These are phyloP conservation scores for Tragelaphus scriptus DNA, from an alignment of 2,113 vertebrate genomes.

Conservation along the genomic window DNA sequence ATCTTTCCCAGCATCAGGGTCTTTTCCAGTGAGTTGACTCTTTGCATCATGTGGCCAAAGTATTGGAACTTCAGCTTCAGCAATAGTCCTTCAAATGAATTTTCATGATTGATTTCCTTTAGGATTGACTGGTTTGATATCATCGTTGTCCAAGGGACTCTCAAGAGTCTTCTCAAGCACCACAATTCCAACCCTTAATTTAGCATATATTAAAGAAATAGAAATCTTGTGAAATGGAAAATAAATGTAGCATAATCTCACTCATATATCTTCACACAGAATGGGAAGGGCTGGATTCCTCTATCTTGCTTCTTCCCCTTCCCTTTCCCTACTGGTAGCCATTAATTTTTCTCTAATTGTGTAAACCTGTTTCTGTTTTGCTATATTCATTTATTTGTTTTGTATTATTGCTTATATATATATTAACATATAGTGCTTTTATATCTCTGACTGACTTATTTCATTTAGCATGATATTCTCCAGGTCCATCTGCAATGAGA, in stretches of 20 bases:
- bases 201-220: neutral
- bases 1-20: too few relatives aligned
- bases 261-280: neutral
- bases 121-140: too few relatives aligned
- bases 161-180: too few relatives aligned
- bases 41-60: too few relatives aligned
- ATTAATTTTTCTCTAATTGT: neutral
- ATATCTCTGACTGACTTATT: neutral
- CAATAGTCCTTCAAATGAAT: too few relatives aligned
- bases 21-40: too few relatives aligned
- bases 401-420: neutral
- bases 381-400: too few relatives aligned
- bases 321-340: neutral
- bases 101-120: too few relatives aligned
- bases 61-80: too few relatives aligned
- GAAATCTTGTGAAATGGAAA: neutral
- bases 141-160: too few relatives aligned
- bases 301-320: too few relatives aligned
- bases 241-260: neutral
- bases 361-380: neutral
- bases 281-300: neutral
- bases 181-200: neutral
- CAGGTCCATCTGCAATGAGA: neutral
- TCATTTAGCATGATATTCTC: neutral
- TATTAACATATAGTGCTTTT: neutral